Conservation (phyloP, 2,888 invertebrate genomes). For the Ophraella communa region DNA sequence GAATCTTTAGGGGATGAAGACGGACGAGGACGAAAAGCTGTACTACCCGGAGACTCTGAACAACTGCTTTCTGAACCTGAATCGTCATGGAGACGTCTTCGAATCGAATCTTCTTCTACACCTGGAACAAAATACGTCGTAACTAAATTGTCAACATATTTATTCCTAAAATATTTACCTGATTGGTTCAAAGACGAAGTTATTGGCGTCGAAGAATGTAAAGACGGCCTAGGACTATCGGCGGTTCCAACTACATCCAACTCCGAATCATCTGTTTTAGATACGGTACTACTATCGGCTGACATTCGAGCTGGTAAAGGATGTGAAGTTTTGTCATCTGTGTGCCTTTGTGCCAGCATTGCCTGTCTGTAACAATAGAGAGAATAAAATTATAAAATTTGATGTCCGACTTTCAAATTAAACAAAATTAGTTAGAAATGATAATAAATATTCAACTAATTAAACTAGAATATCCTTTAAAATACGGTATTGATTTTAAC, state of each 20-base stretch:
- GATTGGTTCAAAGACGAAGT: constrained; percentile 52
- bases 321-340: constrained; percentile 66
- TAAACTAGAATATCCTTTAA: neutral
- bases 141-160: neutral
- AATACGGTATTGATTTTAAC: neutral
- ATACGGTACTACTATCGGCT: constrained; percentile 63
- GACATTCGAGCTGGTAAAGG: constrained; percentile 59
- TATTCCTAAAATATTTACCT: constrained; percentile 44
- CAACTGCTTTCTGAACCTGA: constrained; percentile 77
- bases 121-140: constrained; percentile 35
- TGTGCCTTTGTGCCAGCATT: constrained; percentile 63
- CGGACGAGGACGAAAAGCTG: constrained; percentile 56
- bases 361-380: constrained; percentile 74
- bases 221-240: constrained; percentile 77
- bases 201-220: constrained; percentile 57
- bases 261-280: constrained; percentile 82
- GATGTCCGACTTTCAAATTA: constrained; percentile 4
- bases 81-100: constrained; percentile 69
- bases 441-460: neutral
- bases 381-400: constrained; percentile 44
- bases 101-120: constrained; percentile 57
- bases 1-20: constrained; percentile 60
- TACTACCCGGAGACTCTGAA: constrained; percentile 66
- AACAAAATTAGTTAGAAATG: neutral
- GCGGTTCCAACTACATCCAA: constrained; percentile 89